Percentiles rank a stretch among this genome's conserved stretches.
These are phyloP conservation scores for Edolisoma coerulescens DNA, from an alignment of 2,113 vertebrate species.

Conservation along the genomic window DNA sequence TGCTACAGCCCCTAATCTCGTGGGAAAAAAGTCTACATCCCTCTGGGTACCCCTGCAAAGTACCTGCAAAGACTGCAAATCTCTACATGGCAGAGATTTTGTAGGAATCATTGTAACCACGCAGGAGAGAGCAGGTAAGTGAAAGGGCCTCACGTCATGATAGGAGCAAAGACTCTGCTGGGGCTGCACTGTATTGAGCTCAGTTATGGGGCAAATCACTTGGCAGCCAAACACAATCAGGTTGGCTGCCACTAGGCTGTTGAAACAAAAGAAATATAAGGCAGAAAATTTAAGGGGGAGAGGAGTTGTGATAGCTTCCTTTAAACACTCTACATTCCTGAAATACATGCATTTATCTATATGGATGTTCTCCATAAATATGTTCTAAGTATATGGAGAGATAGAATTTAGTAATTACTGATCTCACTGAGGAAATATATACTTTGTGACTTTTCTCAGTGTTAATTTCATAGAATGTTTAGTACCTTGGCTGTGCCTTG, in stretches of 20 bases:
- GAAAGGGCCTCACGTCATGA: accelerated
- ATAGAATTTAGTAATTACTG: neutral
- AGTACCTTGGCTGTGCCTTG: neutral
- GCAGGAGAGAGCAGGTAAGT: neutral
- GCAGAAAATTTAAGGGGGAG: neutral
- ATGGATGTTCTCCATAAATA: neutral
- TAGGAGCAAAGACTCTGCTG: neutral
- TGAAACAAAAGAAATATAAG: neutral
- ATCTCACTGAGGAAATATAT: neutral
- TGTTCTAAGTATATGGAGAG: neutral
- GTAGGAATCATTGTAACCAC: accelerated
- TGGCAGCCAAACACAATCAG: neutral
- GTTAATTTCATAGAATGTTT: neutral
- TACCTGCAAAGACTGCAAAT: neutral
- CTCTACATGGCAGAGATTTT: neutral
- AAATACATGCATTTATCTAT: neutral
- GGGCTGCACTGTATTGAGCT: neutral
- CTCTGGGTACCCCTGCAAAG: accelerated
- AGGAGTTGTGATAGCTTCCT: neutral
- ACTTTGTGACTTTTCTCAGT: neutral
- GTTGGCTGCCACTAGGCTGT: neutral
- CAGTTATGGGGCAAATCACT: neutral
- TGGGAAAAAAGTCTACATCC: neutral
- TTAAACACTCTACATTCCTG: neutral
- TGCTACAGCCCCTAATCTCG: neutral